phyloP scores from a whole-genome alignment of 2,797 vertebrate genomes.

The Oceanodroma leucorhoa region DNA sequence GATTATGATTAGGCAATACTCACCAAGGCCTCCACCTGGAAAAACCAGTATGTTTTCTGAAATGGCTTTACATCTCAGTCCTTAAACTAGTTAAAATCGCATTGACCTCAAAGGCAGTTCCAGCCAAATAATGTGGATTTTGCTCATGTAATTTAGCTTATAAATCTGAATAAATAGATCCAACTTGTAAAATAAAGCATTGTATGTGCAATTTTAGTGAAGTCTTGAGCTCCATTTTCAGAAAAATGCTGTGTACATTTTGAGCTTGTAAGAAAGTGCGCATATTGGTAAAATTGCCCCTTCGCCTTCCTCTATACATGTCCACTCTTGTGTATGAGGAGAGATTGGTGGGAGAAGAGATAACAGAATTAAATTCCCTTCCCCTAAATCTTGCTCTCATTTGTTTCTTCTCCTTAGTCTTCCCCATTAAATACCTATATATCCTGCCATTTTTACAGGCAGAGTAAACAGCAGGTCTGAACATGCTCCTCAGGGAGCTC shows the following conservation, averaged over 20 bases:
- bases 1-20: not conserved
- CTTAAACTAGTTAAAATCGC: not conserved
- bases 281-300: not conserved
- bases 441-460: not conserved
- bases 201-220: not conserved
- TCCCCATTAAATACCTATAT: not conserved
- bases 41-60: not conserved
- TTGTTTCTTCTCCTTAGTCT: not conserved
- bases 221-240: not conserved
- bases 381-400: not conserved
- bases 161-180: not conserved
- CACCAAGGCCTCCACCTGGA: not conserved
- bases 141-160: not conserved
- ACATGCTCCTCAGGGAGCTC: accelerated
- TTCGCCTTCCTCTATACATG: not conserved
- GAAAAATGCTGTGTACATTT: not conserved
- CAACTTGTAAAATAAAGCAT: not conserved
- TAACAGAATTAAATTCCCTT: not conserved
- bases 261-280: not conserved
- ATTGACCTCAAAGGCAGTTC: not conserved
- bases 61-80: not conserved
- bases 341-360: not conserved
- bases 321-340: not conserved
- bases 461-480: not conserved
- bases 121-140: not conserved